phyloP scores from a whole-genome alignment of 2,113 vertebrate species.

The Phylloscopus whistleri region DNA sequence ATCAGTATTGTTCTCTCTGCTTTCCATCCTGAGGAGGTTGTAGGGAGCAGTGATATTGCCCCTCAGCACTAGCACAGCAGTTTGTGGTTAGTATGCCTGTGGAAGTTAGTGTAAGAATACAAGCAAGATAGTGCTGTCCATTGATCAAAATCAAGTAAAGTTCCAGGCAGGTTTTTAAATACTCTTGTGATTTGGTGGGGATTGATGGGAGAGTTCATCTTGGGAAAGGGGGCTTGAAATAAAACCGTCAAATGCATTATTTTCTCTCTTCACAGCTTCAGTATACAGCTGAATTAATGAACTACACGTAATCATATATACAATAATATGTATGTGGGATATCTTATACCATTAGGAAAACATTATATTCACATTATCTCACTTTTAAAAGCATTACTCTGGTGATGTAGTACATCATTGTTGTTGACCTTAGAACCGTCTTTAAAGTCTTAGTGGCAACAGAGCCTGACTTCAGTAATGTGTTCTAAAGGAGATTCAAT shows the following conservation, averaged over 20 bases:
- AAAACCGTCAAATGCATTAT: not conserved
- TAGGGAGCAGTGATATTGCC: not conserved
- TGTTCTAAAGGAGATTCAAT: not conserved
- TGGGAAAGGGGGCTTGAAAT: not conserved
- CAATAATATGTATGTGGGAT: not conserved
- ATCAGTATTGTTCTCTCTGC: fast-evolving
- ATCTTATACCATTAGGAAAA: not conserved
- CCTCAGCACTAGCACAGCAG: not conserved
- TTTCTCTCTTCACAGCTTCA: not conserved
- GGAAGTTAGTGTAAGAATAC: not conserved
- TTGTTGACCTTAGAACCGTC: not conserved
- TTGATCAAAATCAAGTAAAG: not conserved
- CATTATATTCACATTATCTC: not conserved
- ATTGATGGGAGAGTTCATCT: not conserved
- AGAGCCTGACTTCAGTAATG: not conserved
- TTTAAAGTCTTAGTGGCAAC: not conserved
- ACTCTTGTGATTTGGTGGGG: not conserved
- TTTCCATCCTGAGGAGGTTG: not conserved
- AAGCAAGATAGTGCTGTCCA: not conserved
- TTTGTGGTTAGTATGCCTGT: not conserved
- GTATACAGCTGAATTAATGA: not conserved
- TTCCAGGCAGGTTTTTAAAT: not conserved
- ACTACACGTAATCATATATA: not conserved
- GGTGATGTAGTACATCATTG: not conserved
- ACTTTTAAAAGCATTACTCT: not conserved